These are phyloP conservation scores for Oceanodroma tethys DNA, from an alignment of 2,113 vertebrate genomes.

Conservation along the genomic window DNA sequence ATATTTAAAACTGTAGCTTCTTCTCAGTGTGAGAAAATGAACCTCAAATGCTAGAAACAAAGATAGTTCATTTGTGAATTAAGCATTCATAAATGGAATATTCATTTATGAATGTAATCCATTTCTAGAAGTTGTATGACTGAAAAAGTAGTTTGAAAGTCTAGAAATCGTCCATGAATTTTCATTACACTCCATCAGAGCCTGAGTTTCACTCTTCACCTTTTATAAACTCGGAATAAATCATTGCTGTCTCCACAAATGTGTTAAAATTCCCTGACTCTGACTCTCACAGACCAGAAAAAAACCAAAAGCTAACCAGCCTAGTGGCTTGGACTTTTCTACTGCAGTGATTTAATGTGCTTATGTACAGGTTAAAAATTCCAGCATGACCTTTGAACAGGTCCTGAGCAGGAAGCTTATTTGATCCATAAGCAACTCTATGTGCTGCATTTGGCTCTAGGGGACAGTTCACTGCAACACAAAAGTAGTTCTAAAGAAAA, in stretches of 20 bases:
- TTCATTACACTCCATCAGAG: not conserved
- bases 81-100: not conserved
- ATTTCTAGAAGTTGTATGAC: not conserved
- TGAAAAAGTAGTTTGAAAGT: not conserved
- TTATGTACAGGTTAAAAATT: not conserved
- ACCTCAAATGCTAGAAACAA: not conserved
- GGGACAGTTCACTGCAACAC: not conserved
- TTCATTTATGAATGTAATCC: not conserved
- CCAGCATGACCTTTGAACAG: not conserved
- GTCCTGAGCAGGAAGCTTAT: not conserved
- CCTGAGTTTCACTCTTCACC: not conserved
- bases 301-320: rapidly evolving
- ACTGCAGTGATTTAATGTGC: not conserved
- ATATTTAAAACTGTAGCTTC: not conserved
- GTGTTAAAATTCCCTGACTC: not conserved
- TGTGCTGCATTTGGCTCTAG: not conserved
- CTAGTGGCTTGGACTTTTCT: not conserved
- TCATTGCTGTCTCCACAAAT: not conserved
- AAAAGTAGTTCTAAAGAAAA: not conserved
- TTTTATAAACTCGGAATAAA: not conserved
- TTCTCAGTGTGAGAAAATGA: not conserved
- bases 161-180: not conserved
- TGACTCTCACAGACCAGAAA: not conserved
- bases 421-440: not conserved
- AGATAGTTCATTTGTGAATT: not conserved